Evolutionary conservation across 1,140 invertebrate species (phyloP), one percentile per base, ranked within the genome.

Genomic region (Drosophila sp.): DNA sequence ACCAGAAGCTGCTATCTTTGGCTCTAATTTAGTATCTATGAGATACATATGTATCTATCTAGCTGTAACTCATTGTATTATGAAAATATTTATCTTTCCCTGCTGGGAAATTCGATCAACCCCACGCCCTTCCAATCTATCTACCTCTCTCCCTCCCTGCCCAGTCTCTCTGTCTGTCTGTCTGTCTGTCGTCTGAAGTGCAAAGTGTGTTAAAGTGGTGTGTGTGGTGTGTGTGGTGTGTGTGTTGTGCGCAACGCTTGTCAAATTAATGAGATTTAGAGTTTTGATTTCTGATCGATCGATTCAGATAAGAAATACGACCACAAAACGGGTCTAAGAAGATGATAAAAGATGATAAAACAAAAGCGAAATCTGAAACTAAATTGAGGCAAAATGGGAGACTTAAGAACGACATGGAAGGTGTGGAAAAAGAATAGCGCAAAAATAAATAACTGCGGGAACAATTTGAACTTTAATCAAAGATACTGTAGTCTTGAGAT

Each of bases 271-370:
- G 82, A 82, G 82, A 86, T 86, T 86, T 76, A 48, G 59, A 69
- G 71, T 87, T 86, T 82, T 86, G 82, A 86, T 86, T 87, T 86
- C 78, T 86, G 82, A 86, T 86, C 78, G 82, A 86, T 86, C 66
- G 78, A 59, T 54, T 58, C 41, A 36, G 78, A 78, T 78, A 78
- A 43, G 57, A 65, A 41, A 38, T 36, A 34, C 36, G 29, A 32
- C 16, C 27, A 9, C 57, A 16, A 27, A 67, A 51, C 18, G 27
- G 14, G 7, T 36, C 9, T 27, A 48, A 43, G 16, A 43, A 4
- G 38, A 34, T 41, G 57, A 45, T 40, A 41, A 63, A 64, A 50
- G 14, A n/a, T n/a, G n/a, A n/a, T n/a, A 38, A 38, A 53, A 25
- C 34, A 36, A 36, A 38, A 5, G 36, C 36, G n/a, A 41, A 40